Conservation (phyloP, 2,888 invertebrate genomes). For the Acronicta alni region DNA sequence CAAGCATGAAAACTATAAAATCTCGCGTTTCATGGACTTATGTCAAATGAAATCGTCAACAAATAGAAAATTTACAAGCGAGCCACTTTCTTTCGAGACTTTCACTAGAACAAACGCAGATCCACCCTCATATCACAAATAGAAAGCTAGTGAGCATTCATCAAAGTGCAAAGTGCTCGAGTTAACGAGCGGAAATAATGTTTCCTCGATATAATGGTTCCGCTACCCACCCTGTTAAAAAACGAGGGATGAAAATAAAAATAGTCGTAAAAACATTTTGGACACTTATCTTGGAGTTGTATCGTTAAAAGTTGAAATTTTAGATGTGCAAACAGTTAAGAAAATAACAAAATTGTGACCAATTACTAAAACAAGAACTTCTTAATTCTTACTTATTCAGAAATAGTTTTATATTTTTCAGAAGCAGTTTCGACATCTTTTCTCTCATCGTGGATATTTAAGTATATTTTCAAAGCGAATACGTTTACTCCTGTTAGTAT, state of each 20-base stretch:
- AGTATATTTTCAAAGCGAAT: too few species aligned
- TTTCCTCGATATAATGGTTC: constrained; percentile 86
- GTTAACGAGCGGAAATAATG: constrained; percentile 88
- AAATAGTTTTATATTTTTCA: too few species aligned
- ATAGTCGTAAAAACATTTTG: constrained; percentile 76
- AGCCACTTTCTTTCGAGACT: constrained; percentile 46
- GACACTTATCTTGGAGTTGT: constrained; percentile 50
- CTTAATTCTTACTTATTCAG: too few species aligned
- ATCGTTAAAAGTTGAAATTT: constrained; percentile 53
- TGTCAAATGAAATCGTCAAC: constrained; percentile 46
- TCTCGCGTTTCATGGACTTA: constrained; percentile 34
- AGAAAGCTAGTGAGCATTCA: constrained; percentile 82
- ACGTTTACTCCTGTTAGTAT: not conserved
- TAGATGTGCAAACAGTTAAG: constrained; percentile 11
- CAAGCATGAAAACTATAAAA: constrained; percentile 37
- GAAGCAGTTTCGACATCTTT: too few species aligned
- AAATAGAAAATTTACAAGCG: constrained; percentile 49
- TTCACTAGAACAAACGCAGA: constrained; percentile 54
- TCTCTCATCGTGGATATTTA: too few species aligned
- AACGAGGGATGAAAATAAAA: constrained; percentile 71
- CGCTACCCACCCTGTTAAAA: constrained; percentile 69
- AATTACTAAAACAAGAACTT: too few species aligned
- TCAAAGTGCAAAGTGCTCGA: constrained; percentile 84
- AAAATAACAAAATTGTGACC: constrained; percentile 12
- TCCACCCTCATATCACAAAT: constrained; percentile 70